Evolutionary conservation across 2,797 vertebrate species (phyloP), one percentile per base, ranked within the genome.

Genomic region (Lates japonicus): DNA sequence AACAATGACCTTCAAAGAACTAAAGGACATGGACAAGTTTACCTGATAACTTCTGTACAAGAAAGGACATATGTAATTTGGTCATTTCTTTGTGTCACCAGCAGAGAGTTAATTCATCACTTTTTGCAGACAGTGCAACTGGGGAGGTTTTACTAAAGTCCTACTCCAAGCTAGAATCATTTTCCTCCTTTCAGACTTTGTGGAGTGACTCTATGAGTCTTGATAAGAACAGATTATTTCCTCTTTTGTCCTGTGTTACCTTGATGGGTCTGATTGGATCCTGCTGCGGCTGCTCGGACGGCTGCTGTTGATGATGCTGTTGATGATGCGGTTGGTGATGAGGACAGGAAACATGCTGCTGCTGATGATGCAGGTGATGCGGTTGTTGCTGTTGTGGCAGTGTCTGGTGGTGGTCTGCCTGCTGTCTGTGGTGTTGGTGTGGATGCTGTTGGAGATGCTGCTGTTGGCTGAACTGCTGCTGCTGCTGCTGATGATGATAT

Each of bases 251-350:
- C 2, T 12, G 19, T 29, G 35, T 95, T 94, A 98, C 97, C 96
- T 97, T 98, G 70, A 97, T 95, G 0, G 96, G 96, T 82, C 95
- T 96, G 86, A 96, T 87, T 16, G 95, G 91, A 74, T 97, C 96
- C 85, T 95, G 94, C 70, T 89, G 91, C 2, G 9, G 85, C 64
- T 70, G 90, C 83, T 65, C 93, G 63, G 51, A 68, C 70, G 67
- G 72, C 49, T 90, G 91, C 48, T 92, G 89, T 10, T 87, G 88
- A 33, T 82, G 87, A 20, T 87, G 88, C 5, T 88, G 93, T 7
- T 69, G 94, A 80, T 90, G 90, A 60, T 89, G 94, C 10, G 86
- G 86, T 67, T 93, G 93, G 13, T 81, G 90, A 29, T 88, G 88
- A 48, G 86, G 19, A 75, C 81, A 88, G 64, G 88, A 80, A n/a